These are phyloP conservation scores for Palythoa grandiflora DNA, from an alignment of 92 coral and sea anemone genomes.

Conservation along the genomic window DNA sequence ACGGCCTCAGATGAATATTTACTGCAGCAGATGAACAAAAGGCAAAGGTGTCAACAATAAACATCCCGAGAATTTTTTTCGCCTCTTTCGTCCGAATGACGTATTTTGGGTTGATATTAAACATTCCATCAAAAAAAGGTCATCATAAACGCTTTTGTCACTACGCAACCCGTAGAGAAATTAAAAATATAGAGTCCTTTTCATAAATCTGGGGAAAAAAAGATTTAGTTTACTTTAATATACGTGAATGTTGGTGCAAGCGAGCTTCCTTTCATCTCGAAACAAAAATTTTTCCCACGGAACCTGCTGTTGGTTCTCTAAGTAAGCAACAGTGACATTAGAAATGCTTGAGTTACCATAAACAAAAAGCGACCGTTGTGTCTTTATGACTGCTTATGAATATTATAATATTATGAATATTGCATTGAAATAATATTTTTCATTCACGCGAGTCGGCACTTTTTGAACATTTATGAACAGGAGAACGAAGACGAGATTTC, in stretches of 20 bases:
- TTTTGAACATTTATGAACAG: background rate
- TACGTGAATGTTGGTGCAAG: background rate
- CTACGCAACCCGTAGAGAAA: background rate
- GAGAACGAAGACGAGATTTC: background rate
- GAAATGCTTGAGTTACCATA: constrained; percentile 15
- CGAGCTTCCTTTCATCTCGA: background rate
- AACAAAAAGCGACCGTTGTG: constrained; percentile 45
- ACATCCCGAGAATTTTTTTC: background rate
- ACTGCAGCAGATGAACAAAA: constrained; percentile 3
- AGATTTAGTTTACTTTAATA: background rate
- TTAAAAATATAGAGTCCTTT: background rate
- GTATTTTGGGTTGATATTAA: background rate
- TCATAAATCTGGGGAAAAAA: background rate
- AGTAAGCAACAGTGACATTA: constrained; percentile 13
- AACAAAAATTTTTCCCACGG: constrained; percentile 29
- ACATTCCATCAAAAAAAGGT: constrained; percentile 26
- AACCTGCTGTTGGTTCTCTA: background rate
- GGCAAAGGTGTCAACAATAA: background rate
- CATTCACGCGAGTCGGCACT: background rate
- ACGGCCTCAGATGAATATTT: background rate
- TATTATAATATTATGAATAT: constrained; percentile 19
- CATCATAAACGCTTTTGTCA: constrained; percentile 7
- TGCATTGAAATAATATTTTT: constrained; percentile 5
- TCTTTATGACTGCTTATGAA: constrained; percentile 26
- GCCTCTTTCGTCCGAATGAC: background rate